Evolutionary conservation across 2,888 invertebrate species (phyloP).

Genomic region (Rhamphomyia laevipes): DNA sequence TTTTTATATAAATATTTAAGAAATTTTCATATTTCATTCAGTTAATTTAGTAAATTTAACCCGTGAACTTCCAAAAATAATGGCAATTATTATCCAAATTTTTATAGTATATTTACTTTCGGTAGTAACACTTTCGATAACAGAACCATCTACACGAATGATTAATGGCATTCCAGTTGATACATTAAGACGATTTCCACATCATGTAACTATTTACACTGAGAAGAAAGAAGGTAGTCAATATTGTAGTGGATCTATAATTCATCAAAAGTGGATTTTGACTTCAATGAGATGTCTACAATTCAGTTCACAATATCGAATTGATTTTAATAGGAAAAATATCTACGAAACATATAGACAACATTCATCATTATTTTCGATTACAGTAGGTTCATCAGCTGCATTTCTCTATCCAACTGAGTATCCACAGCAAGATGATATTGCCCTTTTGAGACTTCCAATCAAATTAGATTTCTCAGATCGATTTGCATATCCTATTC

Average conservation of each 20-base stretch:
- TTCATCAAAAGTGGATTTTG: constrained; percentile 13
- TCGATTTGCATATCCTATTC: not conserved
- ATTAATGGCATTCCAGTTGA: constrained; percentile 9
- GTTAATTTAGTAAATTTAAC: no score
- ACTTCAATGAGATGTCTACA: constrained; percentile 11
- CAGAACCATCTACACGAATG: not conserved
- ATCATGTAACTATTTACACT: constrained; percentile 9
- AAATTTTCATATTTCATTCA: no score
- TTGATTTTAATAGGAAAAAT: constrained; percentile 14
- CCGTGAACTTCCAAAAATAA: no score
- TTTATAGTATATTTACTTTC: no score
- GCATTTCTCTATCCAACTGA: constrained; percentile 7
- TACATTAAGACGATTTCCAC: constrained; percentile 12
- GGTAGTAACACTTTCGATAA: no score
- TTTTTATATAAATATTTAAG: no score
- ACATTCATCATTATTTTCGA: constrained; percentile 9
- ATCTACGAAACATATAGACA: not conserved
- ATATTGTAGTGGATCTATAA: constrained; percentile 15
- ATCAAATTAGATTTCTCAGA: constrained; percentile 9
- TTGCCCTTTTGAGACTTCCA: constrained; percentile 14
- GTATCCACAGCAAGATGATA: constrained; percentile 2
- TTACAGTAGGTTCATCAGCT: constrained; percentile 9
- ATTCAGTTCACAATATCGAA: constrained; percentile 1
- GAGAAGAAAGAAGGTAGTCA: not conserved
- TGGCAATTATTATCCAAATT: no score